Base-by-base conservation (phyloP, 2,113 vertebrate species). In the Seriola quinqueradiata region DNA sequence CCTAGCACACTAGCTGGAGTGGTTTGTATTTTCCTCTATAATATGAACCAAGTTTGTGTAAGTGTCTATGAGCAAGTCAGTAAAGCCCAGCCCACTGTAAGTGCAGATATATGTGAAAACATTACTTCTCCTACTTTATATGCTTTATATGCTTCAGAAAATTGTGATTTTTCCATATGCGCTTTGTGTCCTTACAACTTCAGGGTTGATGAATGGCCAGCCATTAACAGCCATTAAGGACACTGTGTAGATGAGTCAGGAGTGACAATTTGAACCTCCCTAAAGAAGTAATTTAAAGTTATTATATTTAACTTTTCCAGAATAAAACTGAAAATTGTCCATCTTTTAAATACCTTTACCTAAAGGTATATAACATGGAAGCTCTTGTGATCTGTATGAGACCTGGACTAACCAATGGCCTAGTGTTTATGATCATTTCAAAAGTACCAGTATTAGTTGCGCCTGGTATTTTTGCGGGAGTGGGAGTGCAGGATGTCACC, bases 221-320 rank as follows among this genome's bases (percentile, higher is more conserved):
- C 13, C 21, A 81, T 65, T 44, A 75, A 25, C 21, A 59, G 54
- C n/a, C 55, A 61, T 74, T 64, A 70, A 64, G 23, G 28, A 63
- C 21, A 23, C 9, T 1, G 5, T 76, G 66, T 70, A 42, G 28
- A 70, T 60, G 64, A 75, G 38, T 44, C 42, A 36, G 19, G 10
- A 46, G 60, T n/a, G 55, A 77, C 12, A 77, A n/a, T 36, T 63
- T 32, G 61, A 63, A 23, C 78, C 40, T 23, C 46, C 13, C 40
- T 1, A 7, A 19, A 77, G 67, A 75, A 63, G 65, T 42, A 13
- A 65, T 74, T 54, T 11, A 23, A 36, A 8, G 38, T 7, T 38
- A 28, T 28, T 2, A 28, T 28, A 28, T 28, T 2, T 28, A 28
- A 28, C 28, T 28, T 28, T 28, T 28, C 28, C 28, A 28, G n/a